Percentiles rank a stretch among this genome's conserved stretches.
Conservation (phyloP, 35 echinoderm and acorn worm genomes). For the Lytechinus pictus region DNA sequence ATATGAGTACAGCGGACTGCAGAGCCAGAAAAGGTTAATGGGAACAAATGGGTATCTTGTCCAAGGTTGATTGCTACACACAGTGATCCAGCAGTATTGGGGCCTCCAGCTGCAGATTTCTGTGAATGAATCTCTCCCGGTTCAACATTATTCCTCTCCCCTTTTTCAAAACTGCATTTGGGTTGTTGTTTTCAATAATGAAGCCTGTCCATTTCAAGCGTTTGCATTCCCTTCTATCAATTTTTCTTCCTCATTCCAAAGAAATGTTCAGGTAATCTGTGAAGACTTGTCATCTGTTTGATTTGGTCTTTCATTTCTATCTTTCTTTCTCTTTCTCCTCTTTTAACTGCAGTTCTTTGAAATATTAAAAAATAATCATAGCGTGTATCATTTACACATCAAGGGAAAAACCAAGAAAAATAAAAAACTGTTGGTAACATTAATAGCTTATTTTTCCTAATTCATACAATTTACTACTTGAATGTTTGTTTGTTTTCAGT, state of each 20-base stretch:
- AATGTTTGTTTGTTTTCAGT: neutral
- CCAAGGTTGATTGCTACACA: constrained; percentile 36
- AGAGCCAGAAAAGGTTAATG: constrained; percentile 40
- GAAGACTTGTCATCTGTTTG: neutral
- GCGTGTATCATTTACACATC: neutral
- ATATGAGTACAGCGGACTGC: constrained; percentile 33
- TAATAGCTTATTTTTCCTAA: neutral
- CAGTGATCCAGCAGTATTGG: neutral
- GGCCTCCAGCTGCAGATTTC: constrained; percentile 29
- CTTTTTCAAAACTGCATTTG: neutral
- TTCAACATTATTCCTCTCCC: constrained; percentile 13
- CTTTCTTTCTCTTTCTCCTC: neutral
- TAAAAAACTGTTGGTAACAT: neutral
- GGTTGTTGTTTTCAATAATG: constrained; percentile 12
- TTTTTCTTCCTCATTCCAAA: neutral
- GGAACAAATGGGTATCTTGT: constrained; percentile 36
- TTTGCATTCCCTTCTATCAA: neutral
- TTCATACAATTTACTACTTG: neutral
- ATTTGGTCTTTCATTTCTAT: neutral
- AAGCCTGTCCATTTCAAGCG: neutral
- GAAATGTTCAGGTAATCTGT: neutral
- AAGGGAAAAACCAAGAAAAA: neutral
- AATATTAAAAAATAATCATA: neutral
- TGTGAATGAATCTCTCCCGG: neutral
- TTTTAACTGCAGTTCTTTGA: neutral